Conservation (phyloP, 2,888 invertebrate genomes). For the Frankliniella intonsa region DNA sequence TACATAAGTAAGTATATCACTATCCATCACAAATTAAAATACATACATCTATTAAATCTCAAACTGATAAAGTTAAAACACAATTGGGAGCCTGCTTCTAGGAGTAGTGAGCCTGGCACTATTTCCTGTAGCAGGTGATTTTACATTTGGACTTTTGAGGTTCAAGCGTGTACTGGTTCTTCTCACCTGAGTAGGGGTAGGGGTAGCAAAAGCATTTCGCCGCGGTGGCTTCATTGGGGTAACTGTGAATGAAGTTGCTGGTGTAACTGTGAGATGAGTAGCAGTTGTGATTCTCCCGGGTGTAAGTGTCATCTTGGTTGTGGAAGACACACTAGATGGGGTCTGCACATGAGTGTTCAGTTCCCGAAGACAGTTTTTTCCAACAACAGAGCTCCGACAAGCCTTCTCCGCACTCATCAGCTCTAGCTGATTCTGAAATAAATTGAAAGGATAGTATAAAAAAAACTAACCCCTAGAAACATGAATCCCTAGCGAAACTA, state of each 20-base stretch:
- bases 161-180: not conserved
- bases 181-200: not conserved
- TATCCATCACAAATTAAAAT: not conserved
- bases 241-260: not conserved
- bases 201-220: not conserved
- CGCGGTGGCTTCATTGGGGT: slow-evolving; percentile 7
- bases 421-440: slow-evolving; percentile 22
- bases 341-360: not conserved
- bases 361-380: not conserved
- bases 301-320: not conserved
- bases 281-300: not conserved
- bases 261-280: not conserved
- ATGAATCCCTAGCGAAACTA: not conserved
- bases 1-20: not conserved
- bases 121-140: not conserved
- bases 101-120: not conserved
- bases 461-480: too few relatives aligned
- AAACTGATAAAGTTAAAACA: not conserved
- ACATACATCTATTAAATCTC: not conserved
- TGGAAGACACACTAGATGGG: not conserved
- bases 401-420: not conserved
- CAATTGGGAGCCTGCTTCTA: not conserved
- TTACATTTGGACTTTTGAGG: not conserved
- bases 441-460: too few relatives aligned
- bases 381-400: slow-evolving; percentile 15